A percentile compares a stretch with the other conserved stretches of the same genome.
phyloP scores from a whole-genome alignment of 2,888 invertebrate genomes.

The Icerya purchasi region DNA sequence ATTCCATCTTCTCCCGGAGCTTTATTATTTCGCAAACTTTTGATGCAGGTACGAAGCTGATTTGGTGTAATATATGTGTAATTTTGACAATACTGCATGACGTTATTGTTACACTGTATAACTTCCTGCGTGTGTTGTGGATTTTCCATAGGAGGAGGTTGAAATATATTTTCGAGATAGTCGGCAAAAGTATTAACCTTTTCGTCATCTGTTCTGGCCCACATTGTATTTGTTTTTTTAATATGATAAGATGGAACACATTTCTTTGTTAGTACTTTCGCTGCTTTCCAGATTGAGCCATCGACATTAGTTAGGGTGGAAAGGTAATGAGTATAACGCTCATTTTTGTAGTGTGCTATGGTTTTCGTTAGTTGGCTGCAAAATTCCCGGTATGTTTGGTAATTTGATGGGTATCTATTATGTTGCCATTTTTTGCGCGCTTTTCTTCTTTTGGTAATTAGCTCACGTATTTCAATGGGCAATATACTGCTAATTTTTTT shows the following conservation, averaged over 20 bases:
- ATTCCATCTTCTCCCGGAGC: neutral
- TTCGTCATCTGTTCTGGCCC: neutral
- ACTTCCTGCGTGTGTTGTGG: neutral
- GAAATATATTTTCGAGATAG: neutral
- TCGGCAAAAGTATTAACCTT: neutral
- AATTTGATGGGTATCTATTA: neutral
- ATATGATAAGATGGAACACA: neutral
- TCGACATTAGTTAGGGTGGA: neutral
- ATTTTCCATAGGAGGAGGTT: neutral
- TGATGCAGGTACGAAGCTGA: neutral
- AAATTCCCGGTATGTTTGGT: neutral
- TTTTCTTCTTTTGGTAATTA: neutral
- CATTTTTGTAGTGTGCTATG: neutral
- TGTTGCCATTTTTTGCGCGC: neutral
- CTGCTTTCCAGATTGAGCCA: neutral
- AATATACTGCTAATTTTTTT: neutral
- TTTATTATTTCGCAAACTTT: neutral
- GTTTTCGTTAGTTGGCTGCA: neutral
- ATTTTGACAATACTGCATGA: neutral
- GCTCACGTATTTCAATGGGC: neutral
- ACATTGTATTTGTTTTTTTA: neutral
- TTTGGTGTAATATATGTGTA: neutral
- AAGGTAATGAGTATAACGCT: neutral
- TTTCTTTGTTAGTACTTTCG: neutral
- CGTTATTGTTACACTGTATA: neutral